Evolutionary conservation across 2,797 vertebrate species (phyloP), one percentile per base, ranked within the genome.

Genomic region (Clarias pachynema): DNA sequence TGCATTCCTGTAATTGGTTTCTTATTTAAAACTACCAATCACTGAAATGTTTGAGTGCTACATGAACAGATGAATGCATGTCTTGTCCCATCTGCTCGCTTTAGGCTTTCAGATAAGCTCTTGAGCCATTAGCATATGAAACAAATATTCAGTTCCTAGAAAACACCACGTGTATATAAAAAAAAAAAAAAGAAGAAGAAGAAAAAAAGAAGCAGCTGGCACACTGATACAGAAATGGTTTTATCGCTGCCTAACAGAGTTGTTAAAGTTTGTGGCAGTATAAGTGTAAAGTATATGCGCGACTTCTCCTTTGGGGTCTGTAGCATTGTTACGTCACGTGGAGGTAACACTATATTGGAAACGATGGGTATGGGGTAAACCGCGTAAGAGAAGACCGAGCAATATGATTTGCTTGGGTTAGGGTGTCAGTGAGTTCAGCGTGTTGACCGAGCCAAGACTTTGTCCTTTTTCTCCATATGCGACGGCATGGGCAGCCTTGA

Each of bases 401-500:
- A 77, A 80, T 75, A 22, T 18, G 75, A 63, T 85, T 74, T 82
- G 79, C 24, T 60, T 82, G 87, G 85, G 84, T 88, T 75, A 85
- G 40, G 7, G 79, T 81, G 87, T 82, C 75, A 79, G 37, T 0
- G 75, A 75, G 85, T 89, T 85, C 84, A 84, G 34, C 18, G 4
- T 81, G 77, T 83, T 79, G 70, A 69, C 69, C 57, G 65, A 83
- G 79, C 80, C 85, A 79, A 63, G 83, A 88, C 72, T 87, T 88
- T 81, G 85, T 88, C 86, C 85, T 80, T 53, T 81, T 85, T 16
- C 79, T 89, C 80, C 87, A 87, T 85, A 72, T 82, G 77, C 72
- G 22, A 34, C 12, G 60, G 24, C 40, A 65, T 40, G 26, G 70
- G 31, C 75, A 83, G 82, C 72, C 86, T 87, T 85, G 87, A 89